Base-by-base conservation (phyloP, 2,888 invertebrate species). In the Lutraria lutraria region DNA sequence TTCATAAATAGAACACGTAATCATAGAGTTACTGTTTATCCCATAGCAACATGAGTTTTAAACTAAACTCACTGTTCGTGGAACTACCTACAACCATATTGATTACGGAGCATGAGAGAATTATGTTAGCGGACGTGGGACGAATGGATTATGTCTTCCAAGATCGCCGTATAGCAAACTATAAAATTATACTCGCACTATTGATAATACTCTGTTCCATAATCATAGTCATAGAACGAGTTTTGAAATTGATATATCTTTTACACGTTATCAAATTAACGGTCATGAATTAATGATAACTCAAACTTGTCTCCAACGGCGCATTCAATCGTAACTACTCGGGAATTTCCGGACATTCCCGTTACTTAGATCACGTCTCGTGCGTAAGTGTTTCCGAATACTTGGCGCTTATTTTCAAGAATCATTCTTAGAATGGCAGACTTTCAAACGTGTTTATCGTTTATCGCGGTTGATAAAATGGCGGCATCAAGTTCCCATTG, bases 41-140 rank as follows among this genome's bases (percentile, higher is more conserved):
- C 25, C 25, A 68, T 25, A 68, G n/a, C n/a, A 68, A 68, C 25
- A 68, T 25, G 0, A 68, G 13, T n/a, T 68, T 68, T 12, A 25
- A n/a, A 25, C n/a, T n/a, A 25, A 21, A 8, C 63, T 0, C 63
- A 25, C 21, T 13, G n/a, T n/a, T n/a, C 43, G 43, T 43, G 43
- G 43, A n/a, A n/a, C 63, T 68, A 68, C 63, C 63, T 68, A 68
- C 25, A n/a, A 13, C 25, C 63, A 68, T 68, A 68, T 68, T 68
- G 63, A 68, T 68, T 25, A 68, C 6, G 16, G 19, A 56, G 25
- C 25, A 10, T 10, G 63, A 68, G 12, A 68, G 63, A n/a, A 68
- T 25, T 6, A n/a, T 21, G n/a, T n/a, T 10, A 25, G 63, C 21
- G 25, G n/a, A 12, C 63, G 25, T 25, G 4, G 63, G 63, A n/a